Conservation (phyloP, 2,113 vertebrate genomes). For the Siphamia tubifer region DNA sequence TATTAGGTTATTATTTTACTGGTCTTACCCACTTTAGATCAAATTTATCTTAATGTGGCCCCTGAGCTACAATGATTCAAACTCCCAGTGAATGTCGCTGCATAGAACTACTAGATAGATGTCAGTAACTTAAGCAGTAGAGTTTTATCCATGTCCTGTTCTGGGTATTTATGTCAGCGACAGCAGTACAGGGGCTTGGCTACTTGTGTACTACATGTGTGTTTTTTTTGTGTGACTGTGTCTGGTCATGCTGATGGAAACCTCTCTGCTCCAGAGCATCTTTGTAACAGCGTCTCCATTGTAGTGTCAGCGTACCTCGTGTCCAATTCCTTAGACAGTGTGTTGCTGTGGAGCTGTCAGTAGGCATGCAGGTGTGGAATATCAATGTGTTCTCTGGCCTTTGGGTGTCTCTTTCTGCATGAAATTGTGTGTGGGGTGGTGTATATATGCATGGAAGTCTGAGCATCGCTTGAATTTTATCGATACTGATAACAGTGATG, state of each 20-base stretch:
- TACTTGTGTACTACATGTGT: conserved; percentile 11
- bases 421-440: conserved; percentile 13
- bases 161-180: conserved; percentile 6
- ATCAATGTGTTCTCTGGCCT: conserved; percentile 63
- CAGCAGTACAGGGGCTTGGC: not conserved
- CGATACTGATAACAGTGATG: not conserved
- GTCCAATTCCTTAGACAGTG: conserved; percentile 68
- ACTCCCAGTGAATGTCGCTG: not conserved
- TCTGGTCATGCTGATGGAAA: conserved; percentile 50
- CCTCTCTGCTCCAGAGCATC: conserved; percentile 56
- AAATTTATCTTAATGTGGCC: no score
- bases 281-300: conserved; percentile 59
- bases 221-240: conserved; percentile 26
- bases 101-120: no score
- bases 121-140: not conserved
- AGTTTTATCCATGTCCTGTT: not conserved
- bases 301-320: conserved; percentile 59
- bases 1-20: no score
- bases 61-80: no score
- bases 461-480: conserved; percentile 15
- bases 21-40: no score
- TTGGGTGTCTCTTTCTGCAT: conserved; percentile 43
- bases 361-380: conserved; percentile 67
- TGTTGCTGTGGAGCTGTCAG: conserved; percentile 69
- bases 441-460: not conserved